A percentile compares a stretch with the other conserved stretches of the same genome.
Conservation (phyloP, 2,797 vertebrate genomes). For the Selene dorsalis region DNA sequence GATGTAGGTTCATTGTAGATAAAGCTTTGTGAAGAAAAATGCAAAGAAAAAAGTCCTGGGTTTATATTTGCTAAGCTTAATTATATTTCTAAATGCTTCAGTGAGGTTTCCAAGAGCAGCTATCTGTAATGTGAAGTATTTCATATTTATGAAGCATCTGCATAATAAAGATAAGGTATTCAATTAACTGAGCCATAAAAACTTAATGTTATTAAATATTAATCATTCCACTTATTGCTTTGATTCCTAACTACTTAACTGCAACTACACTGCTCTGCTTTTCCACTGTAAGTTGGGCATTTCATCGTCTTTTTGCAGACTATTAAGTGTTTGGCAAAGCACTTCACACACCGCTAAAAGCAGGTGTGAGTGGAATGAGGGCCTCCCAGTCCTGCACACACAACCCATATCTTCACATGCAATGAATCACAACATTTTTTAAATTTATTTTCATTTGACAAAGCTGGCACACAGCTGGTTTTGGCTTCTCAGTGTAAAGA, state of each 20-base stretch:
- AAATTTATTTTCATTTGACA: slow-evolving; percentile 4
- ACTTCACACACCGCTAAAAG: slow-evolving; percentile 57
- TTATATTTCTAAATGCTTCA: slow-evolving; percentile 92
- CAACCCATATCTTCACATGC: slow-evolving; percentile 7
- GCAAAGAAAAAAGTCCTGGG: slow-evolving; percentile 55
- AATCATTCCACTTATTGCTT: slow-evolving; percentile 89
- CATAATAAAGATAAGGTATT: slow-evolving; percentile 94
- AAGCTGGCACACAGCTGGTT: not conserved
- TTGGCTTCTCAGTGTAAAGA: too few relatives aligned
- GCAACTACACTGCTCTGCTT: slow-evolving; percentile 74
- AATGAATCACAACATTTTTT: too few relatives aligned
- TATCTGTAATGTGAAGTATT: slow-evolving; percentile 91
- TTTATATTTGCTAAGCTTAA: slow-evolving; percentile 85
- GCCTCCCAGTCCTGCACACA: slow-evolving; percentile 11
- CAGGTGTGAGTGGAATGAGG: slow-evolving; percentile 24
- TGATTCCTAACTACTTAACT: slow-evolving; percentile 84
- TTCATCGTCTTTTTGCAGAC: slow-evolving; percentile 54
- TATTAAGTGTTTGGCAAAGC: slow-evolving; percentile 70
- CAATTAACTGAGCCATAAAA: slow-evolving; percentile 88
- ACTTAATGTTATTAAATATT: slow-evolving; percentile 90
- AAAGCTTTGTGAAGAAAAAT: slow-evolving; percentile 51
- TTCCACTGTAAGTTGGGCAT: slow-evolving; percentile 48
- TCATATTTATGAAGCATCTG: slow-evolving; percentile 94
- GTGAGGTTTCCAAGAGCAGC: slow-evolving; percentile 89
- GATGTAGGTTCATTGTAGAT: slow-evolving; percentile 74